Conservation (phyloP, 2,888 invertebrate genomes). For the Drepanosiphum platanoidis region DNA sequence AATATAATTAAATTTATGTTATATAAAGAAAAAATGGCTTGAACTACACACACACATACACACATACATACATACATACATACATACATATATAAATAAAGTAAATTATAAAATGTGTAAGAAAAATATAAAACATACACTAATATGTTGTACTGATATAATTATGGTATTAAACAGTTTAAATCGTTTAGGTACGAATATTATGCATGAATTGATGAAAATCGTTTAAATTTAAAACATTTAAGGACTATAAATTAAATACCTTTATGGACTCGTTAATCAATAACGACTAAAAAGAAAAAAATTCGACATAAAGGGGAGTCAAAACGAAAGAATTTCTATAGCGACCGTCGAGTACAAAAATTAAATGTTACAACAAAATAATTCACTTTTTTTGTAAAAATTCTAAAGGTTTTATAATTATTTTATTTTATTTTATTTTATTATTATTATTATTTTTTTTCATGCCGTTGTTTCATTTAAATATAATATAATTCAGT, state of each 20-base stretch:
- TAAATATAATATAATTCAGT: conserved; percentile 43
- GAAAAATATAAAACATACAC: too few species aligned
- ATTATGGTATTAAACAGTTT: neutral
- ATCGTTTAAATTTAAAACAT: neutral
- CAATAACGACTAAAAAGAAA: neutral
- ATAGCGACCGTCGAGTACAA: neutral
- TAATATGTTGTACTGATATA: too few species aligned
- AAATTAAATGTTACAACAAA: conserved; percentile 5
- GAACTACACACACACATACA: too few species aligned
- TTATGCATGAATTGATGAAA: neutral
- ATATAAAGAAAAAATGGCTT: neutral
- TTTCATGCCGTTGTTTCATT: conserved; percentile 9
- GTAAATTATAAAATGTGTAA: too few species aligned
- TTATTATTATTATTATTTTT: conserved; percentile 9
- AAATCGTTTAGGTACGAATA: neutral
- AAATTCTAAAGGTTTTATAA: conserved; percentile 8
- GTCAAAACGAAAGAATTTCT: neutral
- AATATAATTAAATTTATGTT: neutral
- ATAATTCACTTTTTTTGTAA: conserved; percentile 42
- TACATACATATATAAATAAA: too few species aligned
- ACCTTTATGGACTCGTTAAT: conserved; percentile 11
- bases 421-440: too few species aligned
- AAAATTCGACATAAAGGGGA: neutral
- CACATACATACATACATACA: too few species aligned
- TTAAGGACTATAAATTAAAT: neutral